Base-by-base conservation (phyloP, 2,797 vertebrate genomes). In the Xenentodon cancila region DNA sequence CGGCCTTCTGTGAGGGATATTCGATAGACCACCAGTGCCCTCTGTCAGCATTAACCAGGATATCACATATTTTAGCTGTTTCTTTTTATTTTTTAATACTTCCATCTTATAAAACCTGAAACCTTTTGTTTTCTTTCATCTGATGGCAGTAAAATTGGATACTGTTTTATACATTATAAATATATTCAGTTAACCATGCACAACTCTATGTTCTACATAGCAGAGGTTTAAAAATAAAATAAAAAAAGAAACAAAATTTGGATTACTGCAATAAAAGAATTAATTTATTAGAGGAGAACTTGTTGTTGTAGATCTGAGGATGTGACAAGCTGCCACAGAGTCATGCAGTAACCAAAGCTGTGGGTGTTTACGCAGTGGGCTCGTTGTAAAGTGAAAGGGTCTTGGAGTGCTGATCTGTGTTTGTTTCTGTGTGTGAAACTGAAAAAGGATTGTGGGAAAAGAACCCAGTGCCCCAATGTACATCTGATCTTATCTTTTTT, bases 1-100 rank as follows among this genome's bases (percentile, higher is more conserved):
- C n/a, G 25, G 11, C 2, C 9, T 44, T 50, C 47, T 60, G n/a
- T 64, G 40, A 18, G 3, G 30, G 53, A 18, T 30, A 43, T 84
- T 60, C 52, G 64, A 86, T 81, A 75, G 91, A 89, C 56, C 91
- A 90, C 82, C 66, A 92, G 82, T 91, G 92, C 92, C 92, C 89
- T 87, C 92, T 93, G 84, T 79, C 87, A 88, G 89, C 48, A 62
- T 68, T 49, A 48, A 52, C n/a, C 18, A 60, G 63, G 18, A 79
- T 49, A 55, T 71, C 45, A 68, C 66, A 75, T 9, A 19, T 66
- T 34, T 17, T 1, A 25, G 7, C 19, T 53, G 8, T 8, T 53
- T 52, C 4, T 40, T 5, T 4, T 18, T 47, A 22, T 51, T 13
- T 25, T 7, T 13, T 25, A 25, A 48, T 1, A 25, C 2, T n/a